Base-by-base conservation (phyloP, 37 sponge, comb jelly and placozoan genomes). In the Ephydatia muelleri region DNA sequence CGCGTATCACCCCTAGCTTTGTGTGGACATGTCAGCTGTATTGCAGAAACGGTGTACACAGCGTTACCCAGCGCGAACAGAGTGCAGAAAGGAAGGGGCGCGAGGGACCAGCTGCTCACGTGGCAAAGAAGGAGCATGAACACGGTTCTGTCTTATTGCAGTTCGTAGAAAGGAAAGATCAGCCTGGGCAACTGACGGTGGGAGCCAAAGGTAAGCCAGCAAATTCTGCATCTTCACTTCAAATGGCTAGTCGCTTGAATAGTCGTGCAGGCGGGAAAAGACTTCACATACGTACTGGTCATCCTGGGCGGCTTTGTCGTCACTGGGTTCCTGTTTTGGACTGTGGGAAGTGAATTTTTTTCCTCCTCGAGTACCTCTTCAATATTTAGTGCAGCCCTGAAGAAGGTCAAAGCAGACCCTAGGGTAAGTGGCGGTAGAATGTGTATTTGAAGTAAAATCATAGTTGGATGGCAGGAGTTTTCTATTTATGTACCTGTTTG, bases 201-300 rank as follows among this genome's bases (percentile, higher is more conserved):
- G 92, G 84, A 67, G 75, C 84, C 9, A 91, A 80, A 91, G 92
- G 92, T 91, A 30, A 25, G 47, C 25, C 2, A 35, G 3, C 30
- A 76, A 38, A 5, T 48, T n/a, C 32, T 25, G 37, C 19, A 26
- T 21, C 57, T 11, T 57, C 57, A 21, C 57, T 57, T 57, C 19
- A 14, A 57, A 57, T 21, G 0, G 16, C 40, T 40, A 32, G n/a
- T 16, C 3, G 21, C 65, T 27, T 26, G 12, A 35, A 34, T 43
- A 94, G 94, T 90, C 57, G 88, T 90, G 2, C 88, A 88, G 65
- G 94, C 94, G n/a, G 91, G 94, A 0, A 87, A 82, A 38, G 94
- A 94, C 70, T 47, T 88, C 26, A 90, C 84, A 3, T 94, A 94
- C 73, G 32, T 90, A 8, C 35, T 81, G 0, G 83, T 89, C 35